Evolutionary conservation across 2,888 invertebrate species (phyloP), one percentile per base, ranked within the genome.

Genomic region (Choristoneura rosaceana): DNA sequence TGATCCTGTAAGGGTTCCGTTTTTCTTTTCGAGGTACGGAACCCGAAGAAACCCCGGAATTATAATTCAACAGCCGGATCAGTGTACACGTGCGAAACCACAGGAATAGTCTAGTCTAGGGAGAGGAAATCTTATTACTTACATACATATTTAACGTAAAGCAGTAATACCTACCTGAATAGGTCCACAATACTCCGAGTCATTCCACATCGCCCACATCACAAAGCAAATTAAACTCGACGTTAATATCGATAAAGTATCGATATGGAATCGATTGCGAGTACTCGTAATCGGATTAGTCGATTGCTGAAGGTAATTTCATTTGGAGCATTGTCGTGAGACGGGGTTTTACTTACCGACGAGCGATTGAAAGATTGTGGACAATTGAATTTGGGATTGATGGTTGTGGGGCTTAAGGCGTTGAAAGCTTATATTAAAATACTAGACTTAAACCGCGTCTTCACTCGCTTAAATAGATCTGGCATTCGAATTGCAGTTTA

Each of bases 291-390:
- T 73, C 73, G 73, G 73, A 63, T 73, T 69, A 69, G 58, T 71
- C 58, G 62, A 63, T 71, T 50, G 62, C 67, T 63, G 67, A 71
- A 71, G 62, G 71, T 71, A 71, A 71, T 71, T 71, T 71, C 67
- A 71, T 68, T 70, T 65, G 55, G 38, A 71, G 67, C 34, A 71
- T 71, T 69, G 73, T 73, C 73, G 73, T 73, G 73, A 68, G 65
- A 41, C 41, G 15, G 62, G 67, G 71, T 38, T 71, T 68, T 60
- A n/a, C 64, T 62, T 67, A 62, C 66, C 67, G 67, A 58, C 33
- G 63, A 62, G 41, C 63, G 71, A 73, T 68, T 25, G 67, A 34
- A 68, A 63, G 58, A 63, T 71, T 68, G 63, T 59, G 71, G n/a
- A 45, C 34, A 50, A 66, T 41, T 17, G 55, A 55, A 55, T 55